Percentiles rank a stretch among this genome's conserved stretches.
Conservation (phyloP, 1,140 invertebrate genomes). For the Asobara japonica region DNA sequence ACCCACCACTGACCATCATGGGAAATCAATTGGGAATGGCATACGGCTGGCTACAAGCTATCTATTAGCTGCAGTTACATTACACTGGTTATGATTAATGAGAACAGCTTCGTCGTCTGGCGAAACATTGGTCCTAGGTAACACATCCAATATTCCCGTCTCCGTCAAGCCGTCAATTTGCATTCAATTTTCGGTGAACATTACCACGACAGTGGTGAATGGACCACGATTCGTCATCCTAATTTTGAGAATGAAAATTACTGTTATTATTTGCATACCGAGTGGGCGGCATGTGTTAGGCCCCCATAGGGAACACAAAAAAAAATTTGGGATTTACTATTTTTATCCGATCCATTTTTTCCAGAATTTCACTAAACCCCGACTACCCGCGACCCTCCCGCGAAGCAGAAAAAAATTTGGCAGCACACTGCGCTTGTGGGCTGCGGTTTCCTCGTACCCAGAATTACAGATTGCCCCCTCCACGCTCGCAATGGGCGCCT, state of each 20-base stretch:
- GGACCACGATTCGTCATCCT: neutral
- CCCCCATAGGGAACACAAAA: too few species aligned
- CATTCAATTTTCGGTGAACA: neutral
- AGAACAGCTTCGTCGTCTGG: neutral
- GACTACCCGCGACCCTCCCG: too few species aligned
- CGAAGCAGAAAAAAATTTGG: too few species aligned
- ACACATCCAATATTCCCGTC: neutral
- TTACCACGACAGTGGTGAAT: neutral
- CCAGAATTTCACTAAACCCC: too few species aligned
- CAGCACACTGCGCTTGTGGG: too few species aligned
- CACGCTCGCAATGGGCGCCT: too few species aligned
- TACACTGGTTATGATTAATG: slow-evolving; percentile 15
- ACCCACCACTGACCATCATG: neutral
- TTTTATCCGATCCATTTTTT: too few species aligned
- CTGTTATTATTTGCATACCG: neutral
- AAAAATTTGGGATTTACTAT: too few species aligned
- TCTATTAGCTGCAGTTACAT: slow-evolving; percentile 22
- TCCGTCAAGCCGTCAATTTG: neutral
- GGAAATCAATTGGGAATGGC: slow-evolving; percentile 14
- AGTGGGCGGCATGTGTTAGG: too few species aligned
- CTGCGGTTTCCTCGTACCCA: too few species aligned
- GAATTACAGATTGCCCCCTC: too few species aligned
- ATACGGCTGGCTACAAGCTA: neutral
- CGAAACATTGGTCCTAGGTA: slow-evolving; percentile 4
- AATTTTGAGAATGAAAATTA: neutral